These are phyloP conservation scores for Stichopus chloronotus DNA, from an alignment of 35 echinoderm and acorn worm species.

Conservation along the genomic window DNA sequence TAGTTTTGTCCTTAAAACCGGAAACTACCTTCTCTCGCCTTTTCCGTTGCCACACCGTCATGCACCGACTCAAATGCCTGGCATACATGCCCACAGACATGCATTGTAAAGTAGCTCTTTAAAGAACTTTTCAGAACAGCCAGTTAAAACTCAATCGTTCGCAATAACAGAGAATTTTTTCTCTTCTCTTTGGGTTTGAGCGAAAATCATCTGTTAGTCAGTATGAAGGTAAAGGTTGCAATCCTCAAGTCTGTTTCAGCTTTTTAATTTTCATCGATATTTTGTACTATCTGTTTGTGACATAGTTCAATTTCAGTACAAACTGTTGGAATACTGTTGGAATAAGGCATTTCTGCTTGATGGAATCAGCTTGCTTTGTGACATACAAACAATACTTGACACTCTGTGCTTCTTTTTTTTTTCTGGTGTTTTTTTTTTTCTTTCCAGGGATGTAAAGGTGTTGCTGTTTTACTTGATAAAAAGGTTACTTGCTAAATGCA, in stretches of 20 bases:
- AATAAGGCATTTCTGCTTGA: not conserved
- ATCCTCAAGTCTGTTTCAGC: not conserved
- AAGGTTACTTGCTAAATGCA: not conserved
- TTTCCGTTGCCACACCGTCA: not conserved
- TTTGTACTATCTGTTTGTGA: not conserved
- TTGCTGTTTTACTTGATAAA: not conserved
- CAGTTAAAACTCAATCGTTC: not conserved
- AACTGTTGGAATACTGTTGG: not conserved
- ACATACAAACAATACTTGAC: not conserved
- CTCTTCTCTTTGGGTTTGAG: not conserved
- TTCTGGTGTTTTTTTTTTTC: not conserved
- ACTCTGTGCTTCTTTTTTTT: not conserved
- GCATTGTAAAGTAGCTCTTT: constrained; percentile 2
- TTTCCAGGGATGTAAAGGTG: not conserved
- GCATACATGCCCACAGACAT: not conserved
- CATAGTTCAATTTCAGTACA: not conserved
- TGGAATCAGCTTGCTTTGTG: constrained; percentile 1
- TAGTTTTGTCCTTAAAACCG: not conserved
- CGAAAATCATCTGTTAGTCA: not conserved
- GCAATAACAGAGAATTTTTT: not conserved
- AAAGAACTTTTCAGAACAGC: not conserved
- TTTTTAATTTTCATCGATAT: not conserved
- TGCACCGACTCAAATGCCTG: not conserved
- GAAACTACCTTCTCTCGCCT: not conserved
- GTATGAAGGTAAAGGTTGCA: not conserved